These are phyloP conservation scores for Digitonthophagus gazella DNA, from an alignment of 2,888 invertebrate genomes.

Conservation along the genomic window DNA sequence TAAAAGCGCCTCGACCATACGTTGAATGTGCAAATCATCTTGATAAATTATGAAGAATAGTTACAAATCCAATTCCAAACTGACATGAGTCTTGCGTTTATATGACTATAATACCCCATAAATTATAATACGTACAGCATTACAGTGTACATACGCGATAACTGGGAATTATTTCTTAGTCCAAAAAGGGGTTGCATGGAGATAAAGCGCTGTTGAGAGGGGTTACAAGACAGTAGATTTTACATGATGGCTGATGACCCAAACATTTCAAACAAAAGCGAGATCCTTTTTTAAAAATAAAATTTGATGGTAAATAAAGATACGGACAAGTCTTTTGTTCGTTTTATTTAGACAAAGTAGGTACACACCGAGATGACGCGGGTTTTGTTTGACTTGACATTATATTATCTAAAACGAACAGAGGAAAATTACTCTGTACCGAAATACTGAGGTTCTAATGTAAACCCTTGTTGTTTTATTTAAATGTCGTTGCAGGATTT, in stretches of 20 bases:
- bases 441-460: background rate
- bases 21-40: background rate
- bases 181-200: no score
- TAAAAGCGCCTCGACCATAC: background rate
- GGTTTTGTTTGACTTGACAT: background rate
- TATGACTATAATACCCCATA: no score
- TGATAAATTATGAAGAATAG: background rate
- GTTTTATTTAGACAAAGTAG: background rate
- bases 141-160: no score
- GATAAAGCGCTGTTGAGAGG: no score
- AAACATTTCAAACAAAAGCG: no score
- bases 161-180: no score
- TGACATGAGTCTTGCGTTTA: no score
- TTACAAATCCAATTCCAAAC: background rate
- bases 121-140: no score
- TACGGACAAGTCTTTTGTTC: background rate
- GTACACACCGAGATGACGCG: background rate
- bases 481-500: background rate
- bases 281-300: no score
- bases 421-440: background rate
- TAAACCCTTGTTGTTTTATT: background rate
- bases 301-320: background rate
- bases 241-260: no score
- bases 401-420: background rate
- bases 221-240: no score